Evolutionary conservation across 2,797 vertebrate genomes (phyloP).

Genomic region (Eulemur coronatus): DNA sequence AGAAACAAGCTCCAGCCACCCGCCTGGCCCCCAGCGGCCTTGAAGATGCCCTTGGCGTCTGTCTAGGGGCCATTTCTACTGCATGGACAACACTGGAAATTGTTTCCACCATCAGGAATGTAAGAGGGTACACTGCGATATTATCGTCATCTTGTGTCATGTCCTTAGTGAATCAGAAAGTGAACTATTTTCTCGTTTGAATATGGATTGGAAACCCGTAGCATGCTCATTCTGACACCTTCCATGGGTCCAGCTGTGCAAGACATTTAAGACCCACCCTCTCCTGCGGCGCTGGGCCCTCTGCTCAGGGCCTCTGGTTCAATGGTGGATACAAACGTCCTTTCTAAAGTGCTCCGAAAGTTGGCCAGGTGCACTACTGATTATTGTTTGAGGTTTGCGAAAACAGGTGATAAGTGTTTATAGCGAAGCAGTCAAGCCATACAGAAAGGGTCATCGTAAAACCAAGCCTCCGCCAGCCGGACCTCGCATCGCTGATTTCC

Average conservation of each 20-base stretch:
- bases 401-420: not conserved
- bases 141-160: not conserved
- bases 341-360: not conserved
- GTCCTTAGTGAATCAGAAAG: not conserved
- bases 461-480: not conserved
- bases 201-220: not conserved
- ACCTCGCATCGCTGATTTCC: not conserved
- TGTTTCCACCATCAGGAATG: not conserved
- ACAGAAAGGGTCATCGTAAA: not conserved
- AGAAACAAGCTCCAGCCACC: not conserved
- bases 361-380: not conserved
- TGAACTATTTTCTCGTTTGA: not conserved
- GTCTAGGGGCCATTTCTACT: not conserved
- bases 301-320: not conserved
- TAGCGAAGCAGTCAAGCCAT: not conserved
- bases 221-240: not conserved
- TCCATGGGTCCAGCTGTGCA: not conserved
- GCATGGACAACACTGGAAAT: not conserved
- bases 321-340: not conserved
- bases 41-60: not conserved
- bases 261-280: not conserved
- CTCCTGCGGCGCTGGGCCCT: not conserved
- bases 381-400: not conserved
- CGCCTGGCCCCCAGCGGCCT: accelerated
- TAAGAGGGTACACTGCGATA: not conserved